phyloP scores from a whole-genome alignment of 2,797 vertebrate genomes.

The Rhabdomys pumilio region DNA sequence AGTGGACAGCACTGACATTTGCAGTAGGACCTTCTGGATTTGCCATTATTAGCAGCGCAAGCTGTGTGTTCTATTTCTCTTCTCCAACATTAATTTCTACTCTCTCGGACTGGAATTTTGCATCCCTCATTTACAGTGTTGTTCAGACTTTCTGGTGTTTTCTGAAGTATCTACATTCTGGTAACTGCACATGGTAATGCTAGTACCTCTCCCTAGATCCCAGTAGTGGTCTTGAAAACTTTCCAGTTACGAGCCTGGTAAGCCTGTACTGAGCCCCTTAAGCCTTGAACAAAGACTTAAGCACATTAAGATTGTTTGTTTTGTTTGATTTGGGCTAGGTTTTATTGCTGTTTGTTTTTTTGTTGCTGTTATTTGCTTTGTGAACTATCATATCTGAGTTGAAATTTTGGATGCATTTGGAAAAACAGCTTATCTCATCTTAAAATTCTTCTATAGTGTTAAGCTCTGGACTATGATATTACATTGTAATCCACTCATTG shows the following conservation, averaged over 20 bases:
- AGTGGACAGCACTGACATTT: neutral
- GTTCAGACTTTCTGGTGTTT: conserved; percentile 7
- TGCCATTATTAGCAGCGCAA: neutral
- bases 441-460: conserved; percentile 64
- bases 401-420: conserved; percentile 47
- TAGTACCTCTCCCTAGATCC: neutral
- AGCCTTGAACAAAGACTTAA: neutral
- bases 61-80: neutral
- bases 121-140: neutral
- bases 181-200: neutral
- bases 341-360: neutral
- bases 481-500: neutral
- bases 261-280: neutral
- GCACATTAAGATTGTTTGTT: neutral
- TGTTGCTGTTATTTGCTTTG: neutral
- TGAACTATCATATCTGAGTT: conserved; percentile 52
- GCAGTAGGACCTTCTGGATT: neutral
- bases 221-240: neutral
- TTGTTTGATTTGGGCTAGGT: neutral
- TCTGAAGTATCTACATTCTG: neutral
- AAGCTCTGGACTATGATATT: conserved; percentile 29
- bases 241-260: neutral
- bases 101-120: conserved; percentile 15
- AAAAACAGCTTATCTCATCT: conserved; percentile 30
- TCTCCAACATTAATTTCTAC: neutral